phyloP scores from a whole-genome alignment of 2,888 invertebrate species.

The Sphaeridia pumilis region DNA sequence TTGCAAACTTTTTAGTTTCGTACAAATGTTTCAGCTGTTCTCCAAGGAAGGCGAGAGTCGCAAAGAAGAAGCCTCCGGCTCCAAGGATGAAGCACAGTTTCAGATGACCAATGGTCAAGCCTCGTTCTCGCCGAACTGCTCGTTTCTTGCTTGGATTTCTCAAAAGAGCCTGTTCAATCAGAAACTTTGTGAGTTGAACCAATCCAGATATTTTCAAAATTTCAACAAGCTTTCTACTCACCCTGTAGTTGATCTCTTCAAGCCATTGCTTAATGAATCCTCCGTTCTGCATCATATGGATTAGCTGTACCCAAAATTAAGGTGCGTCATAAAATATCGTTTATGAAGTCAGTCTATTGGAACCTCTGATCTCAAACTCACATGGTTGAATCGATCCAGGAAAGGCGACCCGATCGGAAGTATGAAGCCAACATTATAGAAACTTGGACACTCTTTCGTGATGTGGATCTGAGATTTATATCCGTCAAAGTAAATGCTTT shows the following conservation, averaged over 20 bases:
- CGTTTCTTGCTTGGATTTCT: conserved; percentile 24
- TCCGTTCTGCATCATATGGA: conserved; percentile 51
- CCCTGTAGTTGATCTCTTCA: conserved; percentile 54
- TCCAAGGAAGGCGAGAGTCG: conserved; percentile 12
- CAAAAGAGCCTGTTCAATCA: conserved; percentile 24
- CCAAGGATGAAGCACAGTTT: conserved; percentile 30
- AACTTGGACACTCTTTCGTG: conserved; percentile 32
- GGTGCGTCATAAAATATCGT: conserved; percentile 31
- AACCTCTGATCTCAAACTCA: too few species aligned
- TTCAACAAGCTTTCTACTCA: too few species aligned
- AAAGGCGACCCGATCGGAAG: conserved; percentile 34
- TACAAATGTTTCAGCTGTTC: conserved; percentile 13
- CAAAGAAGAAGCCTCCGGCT: conserved; percentile 18
- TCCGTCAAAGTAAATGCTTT: conserved; percentile 30
- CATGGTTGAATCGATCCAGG: conserved; percentile 31
- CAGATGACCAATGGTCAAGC: conserved; percentile 26
- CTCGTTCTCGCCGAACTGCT: conserved; percentile 10
- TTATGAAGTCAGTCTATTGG: too few species aligned
- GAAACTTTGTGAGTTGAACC: too few species aligned
- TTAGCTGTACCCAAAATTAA: conserved; percentile 47
- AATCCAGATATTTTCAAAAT: too few species aligned
- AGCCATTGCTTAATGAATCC: conserved; percentile 96
- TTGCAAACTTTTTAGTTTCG: background rate
- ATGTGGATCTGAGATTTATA: conserved; percentile 26
- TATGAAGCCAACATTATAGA: conserved; percentile 33